Evolutionary conservation across 2,113 vertebrate species (phyloP).

Genomic region (Sturnus vulgaris): DNA sequence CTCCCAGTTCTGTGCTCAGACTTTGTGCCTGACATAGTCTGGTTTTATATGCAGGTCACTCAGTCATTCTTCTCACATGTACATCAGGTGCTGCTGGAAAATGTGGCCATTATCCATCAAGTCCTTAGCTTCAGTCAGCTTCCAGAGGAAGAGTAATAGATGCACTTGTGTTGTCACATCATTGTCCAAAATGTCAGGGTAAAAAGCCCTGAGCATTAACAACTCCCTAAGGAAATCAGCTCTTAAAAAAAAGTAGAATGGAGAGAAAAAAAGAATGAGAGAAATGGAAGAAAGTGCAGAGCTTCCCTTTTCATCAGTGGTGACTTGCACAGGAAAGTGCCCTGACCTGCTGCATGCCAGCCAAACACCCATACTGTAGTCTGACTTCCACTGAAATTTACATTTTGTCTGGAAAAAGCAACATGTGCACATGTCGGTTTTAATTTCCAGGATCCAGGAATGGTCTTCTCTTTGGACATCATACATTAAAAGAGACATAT

Average conservation of each 20-base stretch:
- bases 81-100: slow-evolving; percentile 4
- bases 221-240: slow-evolving; percentile 45
- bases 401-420: neutral
- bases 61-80: neutral
- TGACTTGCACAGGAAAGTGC: neutral
- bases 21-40: neutral
- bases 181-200: slow-evolving; percentile 45
- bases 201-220: slow-evolving; percentile 43
- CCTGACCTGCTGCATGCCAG: neutral
- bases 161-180: slow-evolving; percentile 52
- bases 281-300: neutral
- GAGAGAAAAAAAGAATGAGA: neutral
- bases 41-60: slow-evolving; percentile 28
- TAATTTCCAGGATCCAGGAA: slow-evolving; percentile 16
- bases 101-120: slow-evolving; percentile 52
- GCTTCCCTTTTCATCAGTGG: neutral
- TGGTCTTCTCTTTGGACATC: neutral
- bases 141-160: slow-evolving; percentile 38
- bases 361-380: neutral
- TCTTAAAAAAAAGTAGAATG: neutral
- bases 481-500: neutral
- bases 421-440: neutral
- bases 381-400: neutral
- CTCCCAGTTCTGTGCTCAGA: neutral
- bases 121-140: slow-evolving; percentile 34